Evolutionary conservation across 2,113 vertebrate genomes (phyloP).

Genomic region (Trachemys scripta): DNA sequence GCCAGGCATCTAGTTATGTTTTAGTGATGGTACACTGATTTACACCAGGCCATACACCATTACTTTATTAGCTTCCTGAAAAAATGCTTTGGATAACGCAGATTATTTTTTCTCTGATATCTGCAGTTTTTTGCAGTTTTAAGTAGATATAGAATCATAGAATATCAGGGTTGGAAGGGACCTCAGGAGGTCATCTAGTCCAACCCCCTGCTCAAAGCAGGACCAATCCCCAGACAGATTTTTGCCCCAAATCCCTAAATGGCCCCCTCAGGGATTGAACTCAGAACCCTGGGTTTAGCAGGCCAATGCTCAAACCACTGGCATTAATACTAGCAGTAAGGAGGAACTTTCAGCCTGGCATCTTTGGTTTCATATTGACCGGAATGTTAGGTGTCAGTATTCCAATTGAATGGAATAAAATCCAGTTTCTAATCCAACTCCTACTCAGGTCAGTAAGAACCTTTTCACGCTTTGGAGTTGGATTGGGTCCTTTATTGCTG

Average conservation of each 20-base stretch:
- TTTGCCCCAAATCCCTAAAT: too few species aligned
- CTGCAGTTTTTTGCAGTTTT: not conserved
- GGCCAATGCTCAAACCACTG: too few species aligned
- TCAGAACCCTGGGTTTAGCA: too few species aligned
- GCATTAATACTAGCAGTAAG: not conserved
- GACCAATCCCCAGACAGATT: too few species aligned
- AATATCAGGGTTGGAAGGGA: too few species aligned
- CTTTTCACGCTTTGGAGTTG: not conserved
- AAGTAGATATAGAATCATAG: too few species aligned
- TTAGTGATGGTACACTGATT: not conserved
- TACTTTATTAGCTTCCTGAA: not conserved
- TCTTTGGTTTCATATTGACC: not conserved
- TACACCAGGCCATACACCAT: not conserved
- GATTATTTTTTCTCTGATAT: not conserved
- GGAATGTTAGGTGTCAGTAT: not conserved
- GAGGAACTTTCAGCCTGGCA: not conserved
- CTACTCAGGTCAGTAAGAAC: not conserved
- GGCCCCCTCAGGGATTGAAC: too few species aligned
- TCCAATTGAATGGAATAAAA: not conserved
- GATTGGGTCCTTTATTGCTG: not conserved
- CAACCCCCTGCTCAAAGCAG: too few species aligned
- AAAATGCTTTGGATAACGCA: not conserved
- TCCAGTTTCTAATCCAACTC: not conserved
- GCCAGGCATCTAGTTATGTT: not conserved
- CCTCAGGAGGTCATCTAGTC: too few species aligned